Evolutionary conservation across 2,888 invertebrate genomes (phyloP).

Genomic region (Drosophila flavopinicola): DNA sequence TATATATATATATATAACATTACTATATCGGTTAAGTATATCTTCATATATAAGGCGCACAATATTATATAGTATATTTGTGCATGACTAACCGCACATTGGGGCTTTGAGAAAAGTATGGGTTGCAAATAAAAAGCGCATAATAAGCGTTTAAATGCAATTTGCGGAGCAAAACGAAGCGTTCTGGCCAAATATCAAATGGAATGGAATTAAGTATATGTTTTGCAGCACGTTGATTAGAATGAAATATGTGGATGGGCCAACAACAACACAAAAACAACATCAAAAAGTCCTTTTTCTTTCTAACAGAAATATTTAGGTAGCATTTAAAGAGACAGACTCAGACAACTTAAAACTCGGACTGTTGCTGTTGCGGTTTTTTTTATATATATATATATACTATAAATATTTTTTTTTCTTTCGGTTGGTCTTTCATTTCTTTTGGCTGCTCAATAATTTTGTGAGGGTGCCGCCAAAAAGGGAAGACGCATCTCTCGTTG

Average conservation of each 20-base stretch:
- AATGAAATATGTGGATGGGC: slow-evolving; percentile 68
- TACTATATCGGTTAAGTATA: no score
- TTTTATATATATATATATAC: slow-evolving; percentile 16
- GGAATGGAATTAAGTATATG: slow-evolving; percentile 73
- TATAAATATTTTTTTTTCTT: slow-evolving; percentile 27
- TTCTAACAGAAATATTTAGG: slow-evolving; percentile 76
- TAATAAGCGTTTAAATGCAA: slow-evolving; percentile 83
- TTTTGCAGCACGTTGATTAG: slow-evolving; percentile 75
- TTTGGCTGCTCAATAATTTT: slow-evolving; percentile 81
- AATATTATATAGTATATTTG: background rate
- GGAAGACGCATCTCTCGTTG: slow-evolving; percentile 57
- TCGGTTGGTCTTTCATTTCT: slow-evolving; percentile 33
- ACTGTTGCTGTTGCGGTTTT: slow-evolving; percentile 33
- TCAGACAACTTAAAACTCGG: slow-evolving; percentile 64
- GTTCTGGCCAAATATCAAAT: slow-evolving; percentile 70
- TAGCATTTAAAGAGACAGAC: slow-evolving; percentile 75
- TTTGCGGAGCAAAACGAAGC: slow-evolving; percentile 73
- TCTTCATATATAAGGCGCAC: background rate
- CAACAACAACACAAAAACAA: slow-evolving; percentile 23
- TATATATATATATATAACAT: background rate
- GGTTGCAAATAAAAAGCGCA: slow-evolving; percentile 81
- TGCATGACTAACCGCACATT: slow-evolving; percentile 67
- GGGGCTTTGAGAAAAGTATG: slow-evolving; percentile 72
- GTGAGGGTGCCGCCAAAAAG: slow-evolving; percentile 83
- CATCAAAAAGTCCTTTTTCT: slow-evolving; percentile 63